phyloP scores from a whole-genome alignment of 1,140 invertebrate genomes.

The Drosophila ogumai region DNA sequence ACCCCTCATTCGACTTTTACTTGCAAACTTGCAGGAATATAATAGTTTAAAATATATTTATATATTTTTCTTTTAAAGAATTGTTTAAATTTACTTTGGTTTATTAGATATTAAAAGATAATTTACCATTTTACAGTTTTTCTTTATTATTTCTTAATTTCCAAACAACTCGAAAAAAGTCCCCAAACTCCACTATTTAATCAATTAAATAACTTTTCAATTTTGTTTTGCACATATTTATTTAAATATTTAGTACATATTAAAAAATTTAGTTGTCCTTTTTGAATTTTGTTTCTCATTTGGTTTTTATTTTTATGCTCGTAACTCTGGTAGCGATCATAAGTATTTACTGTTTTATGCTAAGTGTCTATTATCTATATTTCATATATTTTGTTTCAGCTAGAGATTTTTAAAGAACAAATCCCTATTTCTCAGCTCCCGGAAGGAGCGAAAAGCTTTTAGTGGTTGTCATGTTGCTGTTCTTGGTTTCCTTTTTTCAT shows the following conservation, averaged over 20 bases:
- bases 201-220: slow-evolving; percentile 16
- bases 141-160: too few relatives aligned
- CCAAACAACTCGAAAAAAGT: too few relatives aligned
- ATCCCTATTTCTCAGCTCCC: slow-evolving; percentile 28
- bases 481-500: slow-evolving; percentile 41
- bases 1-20: too few relatives aligned
- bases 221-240: slow-evolving; percentile 73
- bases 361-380: slow-evolving; percentile 65
- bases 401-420: slow-evolving; percentile 13
- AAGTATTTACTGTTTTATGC: slow-evolving; percentile 68
- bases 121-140: not conserved
- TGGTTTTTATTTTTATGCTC: slow-evolving; percentile 42
- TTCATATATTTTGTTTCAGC: slow-evolving; percentile 33
- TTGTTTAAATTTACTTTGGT: too few relatives aligned
- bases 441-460: slow-evolving; percentile 60
- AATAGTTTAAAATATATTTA: too few relatives aligned
- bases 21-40: too few relatives aligned
- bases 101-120: too few relatives aligned
- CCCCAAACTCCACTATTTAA: too few relatives aligned
- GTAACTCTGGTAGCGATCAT: slow-evolving; percentile 67
- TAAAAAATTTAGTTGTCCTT: slow-evolving; percentile 73
- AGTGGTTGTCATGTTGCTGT: slow-evolving; percentile 58
- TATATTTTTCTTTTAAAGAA: too few relatives aligned
- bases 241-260: slow-evolving; percentile 77
- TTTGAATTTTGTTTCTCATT: slow-evolving; percentile 44